A percentile compares a stretch with the other conserved stretches of the same genome.
Conservation (phyloP, 2,888 invertebrate genomes). For the Scaptomyza cyrtandrae region DNA sequence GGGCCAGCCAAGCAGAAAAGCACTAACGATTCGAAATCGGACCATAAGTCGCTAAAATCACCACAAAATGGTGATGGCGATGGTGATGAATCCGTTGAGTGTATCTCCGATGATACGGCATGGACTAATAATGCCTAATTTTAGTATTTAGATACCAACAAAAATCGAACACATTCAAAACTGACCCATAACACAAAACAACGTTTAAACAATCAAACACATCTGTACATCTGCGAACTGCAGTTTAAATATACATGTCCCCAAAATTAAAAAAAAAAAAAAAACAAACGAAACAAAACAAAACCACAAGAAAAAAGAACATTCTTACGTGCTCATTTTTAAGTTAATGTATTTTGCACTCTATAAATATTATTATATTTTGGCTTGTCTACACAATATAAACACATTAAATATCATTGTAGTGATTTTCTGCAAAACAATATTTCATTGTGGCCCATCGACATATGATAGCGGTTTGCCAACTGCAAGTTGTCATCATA, state of each 20-base stretch:
- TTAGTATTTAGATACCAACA: slow-evolving; percentile 12
- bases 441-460: too few relatives aligned
- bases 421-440: slow-evolving; percentile 26
- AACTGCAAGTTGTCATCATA: not conserved
- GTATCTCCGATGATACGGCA: slow-evolving; percentile 46
- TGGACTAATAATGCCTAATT: slow-evolving; percentile 33
- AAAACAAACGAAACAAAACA: too few relatives aligned
- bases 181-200: slow-evolving; percentile 4
- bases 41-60: slow-evolving; percentile 22
- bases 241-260: not conserved
- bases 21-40: slow-evolving; percentile 10
- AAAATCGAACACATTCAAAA: slow-evolving; percentile 31
- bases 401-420: slow-evolving; percentile 40
- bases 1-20: slow-evolving; percentile 10
- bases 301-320: slow-evolving; percentile 3
- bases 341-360: slow-evolving; percentile 3
- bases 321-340: slow-evolving; percentile 9
- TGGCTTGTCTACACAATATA: slow-evolving; percentile 28
- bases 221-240: not conserved
- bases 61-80: slow-evolving; percentile 36
- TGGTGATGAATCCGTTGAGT: slow-evolving; percentile 37
- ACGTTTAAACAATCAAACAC: not conserved
- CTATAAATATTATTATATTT: slow-evolving; percentile 14
- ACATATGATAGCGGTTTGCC: too few relatives aligned
- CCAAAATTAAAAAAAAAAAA: not conserved